Conservation (phyloP, 2,113 vertebrate genomes). For the Paralichthys olivaceus region DNA sequence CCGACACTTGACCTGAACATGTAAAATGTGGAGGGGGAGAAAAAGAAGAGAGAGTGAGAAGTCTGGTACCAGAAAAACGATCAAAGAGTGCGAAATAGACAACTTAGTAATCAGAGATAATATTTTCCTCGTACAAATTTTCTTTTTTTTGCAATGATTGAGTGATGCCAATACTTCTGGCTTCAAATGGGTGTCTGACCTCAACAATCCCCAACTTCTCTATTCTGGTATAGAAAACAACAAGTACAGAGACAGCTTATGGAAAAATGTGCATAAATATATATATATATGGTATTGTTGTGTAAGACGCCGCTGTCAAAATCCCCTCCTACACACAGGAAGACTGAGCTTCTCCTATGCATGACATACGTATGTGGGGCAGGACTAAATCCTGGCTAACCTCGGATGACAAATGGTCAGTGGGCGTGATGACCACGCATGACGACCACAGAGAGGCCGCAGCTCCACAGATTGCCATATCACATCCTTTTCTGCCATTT, state of each 20-base stretch:
- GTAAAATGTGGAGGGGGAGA: background rate
- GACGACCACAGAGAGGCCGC: slow-evolving; percentile 60
- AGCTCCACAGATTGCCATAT: slow-evolving; percentile 40
- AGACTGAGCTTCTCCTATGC: slow-evolving; percentile 17
- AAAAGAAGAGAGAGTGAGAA: slow-evolving; percentile 5
- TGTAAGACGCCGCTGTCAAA: background rate
- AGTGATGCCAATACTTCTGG: background rate
- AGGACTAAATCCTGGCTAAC: slow-evolving; percentile 43
- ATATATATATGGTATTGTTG: slow-evolving; percentile 7
- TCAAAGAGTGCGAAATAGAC: too few species aligned
- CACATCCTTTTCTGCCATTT: slow-evolving; percentile 37
- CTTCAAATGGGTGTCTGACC: background rate
- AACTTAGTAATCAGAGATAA: too few species aligned
- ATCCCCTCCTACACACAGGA: background rate
- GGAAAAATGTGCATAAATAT: slow-evolving; percentile 20
- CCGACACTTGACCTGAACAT: slow-evolving; percentile 90
- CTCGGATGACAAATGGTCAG: slow-evolving; percentile 63
- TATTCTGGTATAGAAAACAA: background rate
- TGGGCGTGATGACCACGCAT: slow-evolving; percentile 70
- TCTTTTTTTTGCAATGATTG: too few species aligned
- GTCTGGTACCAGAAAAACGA: background rate
- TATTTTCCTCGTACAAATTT: too few species aligned
- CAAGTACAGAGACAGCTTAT: background rate
- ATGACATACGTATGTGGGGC: slow-evolving; percentile 30
- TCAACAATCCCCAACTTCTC: background rate